A percentile compares a stretch with the other conserved stretches of the same genome.
Conservation (phyloP, 2,113 vertebrate genomes). For the Pseudorhombus dupliciocellatus region DNA sequence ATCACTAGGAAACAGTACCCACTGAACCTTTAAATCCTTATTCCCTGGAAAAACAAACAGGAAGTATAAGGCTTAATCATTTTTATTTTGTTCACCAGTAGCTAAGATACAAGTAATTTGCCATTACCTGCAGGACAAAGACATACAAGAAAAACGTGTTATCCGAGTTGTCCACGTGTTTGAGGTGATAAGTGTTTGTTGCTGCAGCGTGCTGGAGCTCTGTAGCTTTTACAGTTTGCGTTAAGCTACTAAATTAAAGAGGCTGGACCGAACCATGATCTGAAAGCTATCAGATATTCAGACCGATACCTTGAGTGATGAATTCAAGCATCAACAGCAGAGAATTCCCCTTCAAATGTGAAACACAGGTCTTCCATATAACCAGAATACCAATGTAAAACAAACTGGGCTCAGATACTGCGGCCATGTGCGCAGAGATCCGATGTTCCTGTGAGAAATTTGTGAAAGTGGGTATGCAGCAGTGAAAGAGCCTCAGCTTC, state of each 20-base stretch:
- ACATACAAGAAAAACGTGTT: neutral
- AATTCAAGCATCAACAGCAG: neutral
- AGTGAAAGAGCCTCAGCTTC: slow-evolving; percentile 31
- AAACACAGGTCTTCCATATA: neutral
- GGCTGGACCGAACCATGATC: neutral
- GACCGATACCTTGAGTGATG: neutral
- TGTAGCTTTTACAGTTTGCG: slow-evolving; percentile 13
- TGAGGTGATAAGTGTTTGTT: neutral
- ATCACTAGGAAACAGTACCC: too few species aligned
- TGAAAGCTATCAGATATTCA: neutral
- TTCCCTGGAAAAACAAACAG: slow-evolving; percentile 8
- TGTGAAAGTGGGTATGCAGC: slow-evolving; percentile 20
- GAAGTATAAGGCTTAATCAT: slow-evolving; percentile 34
- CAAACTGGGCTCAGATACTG: slow-evolving; percentile 1
- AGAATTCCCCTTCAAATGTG: neutral
- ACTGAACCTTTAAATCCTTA: neutral
- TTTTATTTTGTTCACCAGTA: slow-evolving; percentile 59
- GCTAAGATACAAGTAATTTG: slow-evolving; percentile 20
- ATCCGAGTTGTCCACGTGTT: neutral
- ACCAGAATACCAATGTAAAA: slow-evolving; percentile 21
- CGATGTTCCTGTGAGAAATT: slow-evolving; percentile 27
- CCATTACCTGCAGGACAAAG: slow-evolving; percentile 12
- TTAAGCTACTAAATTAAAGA: neutral
- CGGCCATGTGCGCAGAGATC: neutral
- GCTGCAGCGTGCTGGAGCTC: neutral